These are phyloP conservation scores for Phanerotoma sp. DNA, from an alignment of 2,888 invertebrate species.

Conservation along the genomic window DNA sequence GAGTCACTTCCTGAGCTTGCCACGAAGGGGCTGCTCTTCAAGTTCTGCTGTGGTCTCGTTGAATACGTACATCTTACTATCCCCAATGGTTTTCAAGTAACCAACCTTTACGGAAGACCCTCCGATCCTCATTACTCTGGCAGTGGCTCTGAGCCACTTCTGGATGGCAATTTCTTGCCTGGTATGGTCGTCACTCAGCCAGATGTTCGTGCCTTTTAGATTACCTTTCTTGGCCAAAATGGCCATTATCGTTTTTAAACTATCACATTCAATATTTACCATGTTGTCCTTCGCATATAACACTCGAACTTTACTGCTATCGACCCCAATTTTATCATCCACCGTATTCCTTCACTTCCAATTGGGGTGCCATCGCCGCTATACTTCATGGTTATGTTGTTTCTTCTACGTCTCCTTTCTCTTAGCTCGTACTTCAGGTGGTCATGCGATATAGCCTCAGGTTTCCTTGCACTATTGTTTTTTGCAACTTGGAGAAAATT, in stretches of 20 bases:
- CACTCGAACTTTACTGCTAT: too few species aligned
- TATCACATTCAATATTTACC: too few species aligned
- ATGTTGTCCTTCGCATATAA: too few species aligned
- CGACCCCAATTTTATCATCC: too few species aligned
- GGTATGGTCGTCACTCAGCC: conserved; percentile 10
- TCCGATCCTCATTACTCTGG: neutral
- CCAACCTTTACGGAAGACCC: conserved; percentile 10
- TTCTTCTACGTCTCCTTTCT: too few species aligned
- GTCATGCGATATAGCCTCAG: neutral
- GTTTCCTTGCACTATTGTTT: neutral
- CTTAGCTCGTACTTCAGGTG: too few species aligned
- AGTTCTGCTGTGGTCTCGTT: too few species aligned
- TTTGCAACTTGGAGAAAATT: neutral
- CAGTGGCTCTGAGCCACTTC: conserved; percentile 9
- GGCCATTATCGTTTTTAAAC: neutral
- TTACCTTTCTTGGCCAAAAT: conserved; percentile 4
- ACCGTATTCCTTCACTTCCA: too few species aligned
- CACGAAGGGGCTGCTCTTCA: too few species aligned
- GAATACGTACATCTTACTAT: neutral
- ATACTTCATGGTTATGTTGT: too few species aligned
- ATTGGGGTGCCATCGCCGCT: too few species aligned
- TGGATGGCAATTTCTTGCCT: conserved; percentile 15
- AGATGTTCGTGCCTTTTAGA: conserved; percentile 14
- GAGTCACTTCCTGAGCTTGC: too few species aligned
- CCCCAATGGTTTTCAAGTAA: conserved; percentile 6